Base-by-base conservation (phyloP, 1,140 invertebrate genomes). In the Tigriopus japonicus region DNA sequence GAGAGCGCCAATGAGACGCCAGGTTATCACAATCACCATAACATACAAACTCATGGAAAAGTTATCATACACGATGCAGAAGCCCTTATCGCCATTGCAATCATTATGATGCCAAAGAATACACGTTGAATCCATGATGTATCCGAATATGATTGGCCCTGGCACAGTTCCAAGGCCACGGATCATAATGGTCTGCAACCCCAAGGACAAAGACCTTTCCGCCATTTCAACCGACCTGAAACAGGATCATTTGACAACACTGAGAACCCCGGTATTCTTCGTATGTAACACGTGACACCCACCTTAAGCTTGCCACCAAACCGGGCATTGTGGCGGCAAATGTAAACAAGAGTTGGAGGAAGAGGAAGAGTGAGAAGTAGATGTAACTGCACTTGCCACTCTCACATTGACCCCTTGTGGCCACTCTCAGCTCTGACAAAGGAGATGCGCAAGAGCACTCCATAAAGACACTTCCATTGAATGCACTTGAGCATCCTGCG, bases 301-400 rank as follows among this genome's bases (percentile, higher is more conserved):
- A 58, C 55, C 59, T 2, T 23, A 61, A 40, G 15, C 43, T 53
- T 3, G 59, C 59, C 19, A 51, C 45, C n/a, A 61, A 40, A 2
- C 43, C 49, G 2, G 59, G 59, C 59, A 61, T 61, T 6, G 43
- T 61, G 10, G 59, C 59, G 49, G 53, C 13, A 40, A 59, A 61
- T 35, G 59, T 61, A 35, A 61, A 56, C 10, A 55, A 40, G 19
- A 61, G 52, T 56, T 54, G 43, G 43, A 61, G 53, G 59, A 61
- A 61, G 52, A 61, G 41, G 12, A 51, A 17, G 19, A 28, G 15
- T n/a, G 42, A 21, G 15, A 52, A 60, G 43, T 17, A 21, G 19
- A 35, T 15, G 17, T 28, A 40, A 40, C 21, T 56, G 49, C 59
- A 61, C 13, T 61, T 60, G 5, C 21, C 28, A 19, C n/a, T 28